Evolutionary conservation across 2,888 invertebrate species (phyloP).

Genomic region (Steinernema hermaphroditum): DNA sequence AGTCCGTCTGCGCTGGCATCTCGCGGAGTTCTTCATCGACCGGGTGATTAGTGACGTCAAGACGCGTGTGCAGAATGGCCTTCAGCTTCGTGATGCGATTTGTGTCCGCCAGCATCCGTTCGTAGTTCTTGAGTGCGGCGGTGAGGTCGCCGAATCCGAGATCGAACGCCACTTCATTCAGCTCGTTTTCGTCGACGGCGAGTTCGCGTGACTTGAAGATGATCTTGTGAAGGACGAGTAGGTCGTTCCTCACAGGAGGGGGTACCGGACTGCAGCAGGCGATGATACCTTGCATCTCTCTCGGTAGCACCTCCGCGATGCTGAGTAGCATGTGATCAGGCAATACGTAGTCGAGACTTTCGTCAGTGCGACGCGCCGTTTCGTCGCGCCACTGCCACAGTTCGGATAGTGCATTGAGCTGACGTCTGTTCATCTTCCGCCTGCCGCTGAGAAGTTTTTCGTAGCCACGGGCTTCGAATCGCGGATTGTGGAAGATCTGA

Average conservation of each 20-base stretch:
- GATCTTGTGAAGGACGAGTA: slow-evolving; percentile 53
- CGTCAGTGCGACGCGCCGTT: slow-evolving; percentile 83
- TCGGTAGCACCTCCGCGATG: slow-evolving; percentile 76
- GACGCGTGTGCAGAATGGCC: slow-evolving; percentile 34
- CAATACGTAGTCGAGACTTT: slow-evolving; percentile 86
- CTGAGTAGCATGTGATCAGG: slow-evolving; percentile 94
- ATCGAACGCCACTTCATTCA: slow-evolving; percentile 9
- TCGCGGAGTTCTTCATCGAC: slow-evolving; percentile 1
- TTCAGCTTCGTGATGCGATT: slow-evolving; percentile 44
- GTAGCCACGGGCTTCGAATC: slow-evolving; percentile 75
- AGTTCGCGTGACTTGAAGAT: slow-evolving; percentile 51
- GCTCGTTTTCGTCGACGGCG: slow-evolving; percentile 47
- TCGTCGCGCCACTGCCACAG: slow-evolving; percentile 86
- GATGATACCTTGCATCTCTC: slow-evolving; percentile 75
- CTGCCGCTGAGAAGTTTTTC: slow-evolving; percentile 74
- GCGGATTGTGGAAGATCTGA: slow-evolving; percentile 80
- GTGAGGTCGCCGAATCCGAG: neutral
- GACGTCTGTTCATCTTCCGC: slow-evolving; percentile 76
- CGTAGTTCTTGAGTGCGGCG: slow-evolving; percentile 5
- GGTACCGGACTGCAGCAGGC: slow-evolving; percentile 93
- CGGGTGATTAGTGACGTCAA: neutral
- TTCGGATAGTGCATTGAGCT: slow-evolving; percentile 75
- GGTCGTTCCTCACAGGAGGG: slow-evolving; percentile 72
- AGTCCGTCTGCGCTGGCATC: slow-evolving; percentile 15
- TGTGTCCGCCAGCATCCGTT: slow-evolving; percentile 36